A percentile compares a stretch with the other conserved stretches of the same genome.
Conservation (phyloP, 2,888 invertebrate species). For the Ellobium chinense region DNA sequence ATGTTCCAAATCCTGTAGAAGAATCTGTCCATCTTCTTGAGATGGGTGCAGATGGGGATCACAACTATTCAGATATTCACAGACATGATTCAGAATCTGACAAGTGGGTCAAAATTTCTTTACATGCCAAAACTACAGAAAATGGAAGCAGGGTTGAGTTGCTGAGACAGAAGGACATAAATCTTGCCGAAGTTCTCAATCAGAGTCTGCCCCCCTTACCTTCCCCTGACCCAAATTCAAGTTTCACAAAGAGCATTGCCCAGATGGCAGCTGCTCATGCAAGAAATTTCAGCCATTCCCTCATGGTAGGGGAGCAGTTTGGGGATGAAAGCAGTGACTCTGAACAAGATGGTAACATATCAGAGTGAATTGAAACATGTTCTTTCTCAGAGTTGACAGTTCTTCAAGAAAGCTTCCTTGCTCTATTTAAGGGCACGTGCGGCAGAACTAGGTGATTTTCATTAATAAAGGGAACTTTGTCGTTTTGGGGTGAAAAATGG, state of each 20-base stretch:
- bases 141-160: background rate
- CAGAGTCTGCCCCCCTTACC: background rate
- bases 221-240: background rate
- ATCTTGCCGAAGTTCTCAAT: background rate
- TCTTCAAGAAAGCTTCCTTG: too few species aligned
- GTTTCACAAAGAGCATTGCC: constrained; percentile 21
- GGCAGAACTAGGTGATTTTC: too few species aligned
- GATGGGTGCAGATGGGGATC: too few species aligned
- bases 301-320: constrained; percentile 25
- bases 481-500: too few species aligned
- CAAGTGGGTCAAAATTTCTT: background rate
- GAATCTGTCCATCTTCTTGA: too few species aligned
- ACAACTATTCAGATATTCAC: too few species aligned
- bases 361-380: too few species aligned
- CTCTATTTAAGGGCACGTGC: too few species aligned
- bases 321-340: constrained; percentile 29
- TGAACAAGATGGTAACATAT: too few species aligned
- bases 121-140: background rate
- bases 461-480: too few species aligned
- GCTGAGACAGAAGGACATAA: background rate
- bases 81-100: background rate
- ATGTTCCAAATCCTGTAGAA: too few species aligned
- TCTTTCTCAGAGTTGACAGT: too few species aligned
- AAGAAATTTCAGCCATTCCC: background rate
- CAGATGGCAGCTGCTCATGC: constrained; percentile 16